phyloP scores from a whole-genome alignment of 2,113 vertebrate genomes.

The Nycticebus coucang region DNA sequence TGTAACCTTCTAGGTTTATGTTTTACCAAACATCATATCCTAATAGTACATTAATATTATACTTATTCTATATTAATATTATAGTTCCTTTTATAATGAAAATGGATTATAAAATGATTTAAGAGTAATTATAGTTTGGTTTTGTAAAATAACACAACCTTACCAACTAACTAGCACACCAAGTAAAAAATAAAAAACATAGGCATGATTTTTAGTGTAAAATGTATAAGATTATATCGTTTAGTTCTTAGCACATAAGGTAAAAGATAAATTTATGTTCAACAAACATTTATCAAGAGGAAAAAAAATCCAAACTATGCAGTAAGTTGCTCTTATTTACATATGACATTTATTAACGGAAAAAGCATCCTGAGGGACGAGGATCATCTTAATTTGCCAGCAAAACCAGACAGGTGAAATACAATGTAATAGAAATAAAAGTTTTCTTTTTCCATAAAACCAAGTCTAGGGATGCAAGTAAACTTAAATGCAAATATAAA shows the following conservation, averaged over 20 bases:
- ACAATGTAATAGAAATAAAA: slow-evolving; percentile 44
- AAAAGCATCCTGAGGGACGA: neutral
- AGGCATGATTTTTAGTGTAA: slow-evolving; percentile 25
- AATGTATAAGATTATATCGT: neutral
- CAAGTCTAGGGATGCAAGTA: slow-evolving; percentile 31
- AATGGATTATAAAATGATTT: slow-evolving; percentile 1
- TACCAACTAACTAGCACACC: neutral
- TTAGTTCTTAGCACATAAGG: slow-evolving; percentile 38
- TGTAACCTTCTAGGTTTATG: neutral
- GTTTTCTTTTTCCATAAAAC: slow-evolving; percentile 54
- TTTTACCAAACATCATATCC: neutral
- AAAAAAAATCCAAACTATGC: neutral
- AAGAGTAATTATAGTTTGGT: neutral
- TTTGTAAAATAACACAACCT: slow-evolving; percentile 43
- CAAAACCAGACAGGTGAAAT: slow-evolving; percentile 48
- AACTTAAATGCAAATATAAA: slow-evolving; percentile 58
- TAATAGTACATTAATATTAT: neutral
- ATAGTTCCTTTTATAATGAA: neutral
- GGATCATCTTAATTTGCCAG: neutral
- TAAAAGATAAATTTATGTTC: neutral
- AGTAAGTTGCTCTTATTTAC: slow-evolving; percentile 44
- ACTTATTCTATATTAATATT: too few species aligned
- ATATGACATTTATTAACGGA: slow-evolving; percentile 46
- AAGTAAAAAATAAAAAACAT: neutral
- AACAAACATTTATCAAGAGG: neutral